Conservation (phyloP, 1,140 invertebrate species). For the Ceratosolen solmsi region DNA sequence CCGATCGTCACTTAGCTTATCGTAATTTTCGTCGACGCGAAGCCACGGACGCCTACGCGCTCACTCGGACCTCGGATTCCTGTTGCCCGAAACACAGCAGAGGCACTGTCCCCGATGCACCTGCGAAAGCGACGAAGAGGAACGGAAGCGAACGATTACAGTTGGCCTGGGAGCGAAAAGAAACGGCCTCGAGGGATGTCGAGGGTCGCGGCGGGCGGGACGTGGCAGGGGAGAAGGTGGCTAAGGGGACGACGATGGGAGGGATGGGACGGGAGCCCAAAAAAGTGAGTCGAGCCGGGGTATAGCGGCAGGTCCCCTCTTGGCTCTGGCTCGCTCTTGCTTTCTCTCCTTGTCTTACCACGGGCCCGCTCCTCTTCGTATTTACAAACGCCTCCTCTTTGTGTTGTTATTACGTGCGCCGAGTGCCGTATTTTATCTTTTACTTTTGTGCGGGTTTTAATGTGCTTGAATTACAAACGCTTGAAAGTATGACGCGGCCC, state of each 20-base stretch:
- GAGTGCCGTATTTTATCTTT: slow-evolving; percentile 19
- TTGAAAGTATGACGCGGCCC: neutral
- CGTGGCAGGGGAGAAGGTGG: slow-evolving; percentile 31
- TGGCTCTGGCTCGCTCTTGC: slow-evolving; percentile 29
- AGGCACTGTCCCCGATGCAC: slow-evolving; percentile 4
- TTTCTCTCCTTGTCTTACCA: slow-evolving; percentile 15
- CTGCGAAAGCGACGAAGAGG: slow-evolving; percentile 8
- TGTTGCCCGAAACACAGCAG: neutral
- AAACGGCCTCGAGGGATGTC: slow-evolving; percentile 45
- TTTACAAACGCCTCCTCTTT: slow-evolving; percentile 40
- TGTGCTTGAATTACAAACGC: slow-evolving; percentile 25
- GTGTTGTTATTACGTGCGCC: slow-evolving; percentile 27
- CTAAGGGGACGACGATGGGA: slow-evolving; percentile 33
- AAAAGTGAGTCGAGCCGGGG: slow-evolving; percentile 45
- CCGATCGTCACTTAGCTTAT: neutral
- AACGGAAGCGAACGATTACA: slow-evolving; percentile 60
- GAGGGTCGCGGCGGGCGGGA: slow-evolving; percentile 50
- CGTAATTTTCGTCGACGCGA: slow-evolving; percentile 41
- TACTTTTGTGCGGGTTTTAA: slow-evolving; percentile 10
- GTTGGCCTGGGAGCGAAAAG: slow-evolving; percentile 43
- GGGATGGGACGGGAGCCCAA: slow-evolving; percentile 46
- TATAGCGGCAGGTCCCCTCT: too few relatives aligned
- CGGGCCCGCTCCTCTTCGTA: neutral
- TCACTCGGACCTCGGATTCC: slow-evolving; percentile 14
- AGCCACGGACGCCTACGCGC: slow-evolving; percentile 44